Percentiles rank a stretch among this genome's conserved stretches.
Evolutionary conservation across 2,888 invertebrate species (phyloP).

Genomic region (Neoscelio sp.): DNA sequence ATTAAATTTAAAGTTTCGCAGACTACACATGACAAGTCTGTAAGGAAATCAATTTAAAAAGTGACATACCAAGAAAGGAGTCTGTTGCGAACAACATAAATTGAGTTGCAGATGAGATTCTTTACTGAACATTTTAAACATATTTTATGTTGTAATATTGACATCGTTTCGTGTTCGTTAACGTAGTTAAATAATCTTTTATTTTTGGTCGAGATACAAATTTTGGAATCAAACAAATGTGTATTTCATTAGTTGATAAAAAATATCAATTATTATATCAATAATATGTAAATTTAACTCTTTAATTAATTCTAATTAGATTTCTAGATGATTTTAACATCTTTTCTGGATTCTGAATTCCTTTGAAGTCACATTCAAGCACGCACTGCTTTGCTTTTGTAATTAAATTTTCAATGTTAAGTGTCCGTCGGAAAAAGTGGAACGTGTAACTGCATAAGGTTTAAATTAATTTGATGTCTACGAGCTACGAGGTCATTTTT

Average conservation of each 20-base stretch:
- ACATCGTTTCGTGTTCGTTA: conserved; percentile 22
- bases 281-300: too few species aligned
- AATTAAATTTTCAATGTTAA: conserved; percentile 58
- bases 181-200: too few species aligned
- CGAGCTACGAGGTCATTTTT: conserved; percentile 29
- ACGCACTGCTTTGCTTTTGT: conserved; percentile 39
- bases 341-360: conserved; percentile 22
- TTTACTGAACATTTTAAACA: conserved; percentile 33
- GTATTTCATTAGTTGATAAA: too few species aligned
- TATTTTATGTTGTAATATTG: conserved; percentile 33
- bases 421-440: conserved; percentile 44
- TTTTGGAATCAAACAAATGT: too few species aligned
- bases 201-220: too few species aligned
- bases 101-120: conserved; percentile 57
- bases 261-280: too few species aligned
- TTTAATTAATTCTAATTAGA: conserved; percentile 21
- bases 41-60: conserved; percentile 58
- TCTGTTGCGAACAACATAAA: conserved; percentile 50
- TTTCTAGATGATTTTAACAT: conserved; percentile 13
- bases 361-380: conserved; percentile 50
- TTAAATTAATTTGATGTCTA: conserved; percentile 45
- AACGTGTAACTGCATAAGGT: conserved; percentile 51
- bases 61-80: conserved; percentile 53
- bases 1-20: conserved; percentile 37
- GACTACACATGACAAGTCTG: conserved; percentile 33